A percentile compares a stretch with the other conserved stretches of the same genome.
Evolutionary conservation across 1,140 invertebrate genomes (phyloP).

Genomic region (Cecropterus lyciades): DNA sequence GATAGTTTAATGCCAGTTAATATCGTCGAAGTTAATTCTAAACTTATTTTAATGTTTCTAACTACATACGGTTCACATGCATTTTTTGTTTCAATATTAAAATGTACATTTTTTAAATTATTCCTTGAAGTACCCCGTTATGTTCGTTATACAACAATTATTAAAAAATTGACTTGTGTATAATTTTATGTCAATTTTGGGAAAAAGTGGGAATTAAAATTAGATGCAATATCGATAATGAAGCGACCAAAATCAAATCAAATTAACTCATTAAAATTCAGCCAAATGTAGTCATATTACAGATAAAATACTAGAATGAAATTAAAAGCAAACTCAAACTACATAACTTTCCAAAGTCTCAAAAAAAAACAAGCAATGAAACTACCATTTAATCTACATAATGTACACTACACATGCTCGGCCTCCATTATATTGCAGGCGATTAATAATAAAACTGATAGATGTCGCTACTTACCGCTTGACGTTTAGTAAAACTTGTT

Average conservation of each 20-base stretch:
- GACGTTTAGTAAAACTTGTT: not conserved
- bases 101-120: too few relatives aligned
- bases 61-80: slow-evolving; percentile 26
- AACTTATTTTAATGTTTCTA: slow-evolving; percentile 17
- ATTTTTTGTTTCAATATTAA: too few relatives aligned
- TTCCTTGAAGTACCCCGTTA: too few relatives aligned
- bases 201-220: too few relatives aligned
- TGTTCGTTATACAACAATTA: too few relatives aligned
- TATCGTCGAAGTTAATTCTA: slow-evolving; percentile 44
- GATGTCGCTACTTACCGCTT: slow-evolving; percentile 10
- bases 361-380: not conserved
- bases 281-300: too few relatives aligned
- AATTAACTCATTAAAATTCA: too few relatives aligned
- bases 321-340: not conserved
- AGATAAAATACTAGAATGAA: too few relatives aligned
- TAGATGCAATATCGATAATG: too few relatives aligned
- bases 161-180: too few relatives aligned
- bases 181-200: too few relatives aligned
- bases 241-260: too few relatives aligned
- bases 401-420: not conserved
- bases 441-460: not conserved
- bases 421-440: not conserved
- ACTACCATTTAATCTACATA: not conserved
- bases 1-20: slow-evolving; percentile 61
- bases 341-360: not conserved